Percentiles rank a stretch among this genome's conserved stretches.
These are phyloP conservation scores for Apolygus lucorum DNA, from an alignment of 1,140 invertebrate genomes.

Conservation along the genomic window DNA sequence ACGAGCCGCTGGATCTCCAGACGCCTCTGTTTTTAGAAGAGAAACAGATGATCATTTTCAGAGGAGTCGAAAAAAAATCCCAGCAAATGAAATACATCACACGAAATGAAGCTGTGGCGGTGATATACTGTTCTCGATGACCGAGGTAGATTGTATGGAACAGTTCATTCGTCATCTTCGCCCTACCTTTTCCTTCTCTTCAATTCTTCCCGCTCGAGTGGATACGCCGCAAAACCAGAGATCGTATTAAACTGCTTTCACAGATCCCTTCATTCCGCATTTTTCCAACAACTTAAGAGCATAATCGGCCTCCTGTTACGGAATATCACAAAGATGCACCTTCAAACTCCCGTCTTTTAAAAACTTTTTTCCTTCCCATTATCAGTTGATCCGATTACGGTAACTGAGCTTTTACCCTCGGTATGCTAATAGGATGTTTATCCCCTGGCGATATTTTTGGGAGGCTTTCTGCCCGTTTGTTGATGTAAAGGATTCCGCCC, in stretches of 20 bases:
- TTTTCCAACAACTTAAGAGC: not conserved
- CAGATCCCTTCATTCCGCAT: too few relatives aligned
- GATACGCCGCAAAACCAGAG: not conserved
- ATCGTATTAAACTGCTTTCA: too few relatives aligned
- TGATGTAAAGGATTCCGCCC: not conserved
- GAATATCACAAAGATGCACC: too few relatives aligned
- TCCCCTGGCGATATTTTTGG: not conserved
- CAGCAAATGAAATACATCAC: not conserved
- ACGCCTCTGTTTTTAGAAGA: too few relatives aligned
- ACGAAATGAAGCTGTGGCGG: not conserved
- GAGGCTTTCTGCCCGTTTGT: not conserved
- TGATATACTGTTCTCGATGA: not conserved
- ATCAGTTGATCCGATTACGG: not conserved
- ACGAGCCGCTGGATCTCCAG: too few relatives aligned
- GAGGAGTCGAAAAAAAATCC: too few relatives aligned
- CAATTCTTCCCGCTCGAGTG: not conserved
- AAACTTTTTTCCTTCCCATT: too few relatives aligned
- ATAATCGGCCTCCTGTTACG: not conserved
- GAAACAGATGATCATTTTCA: too few relatives aligned
- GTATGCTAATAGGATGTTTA: not conserved
- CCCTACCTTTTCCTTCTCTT: not conserved
- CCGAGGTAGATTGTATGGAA: not conserved
- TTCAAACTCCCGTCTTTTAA: too few relatives aligned
- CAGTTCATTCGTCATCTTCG: not conserved
- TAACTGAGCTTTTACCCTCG: not conserved